Evolutionary conservation across 92 coral and sea anemone genomes (phyloP), one percentile per base, ranked within the genome.

Genomic region (Hydrozoanthus gracilis): DNA sequence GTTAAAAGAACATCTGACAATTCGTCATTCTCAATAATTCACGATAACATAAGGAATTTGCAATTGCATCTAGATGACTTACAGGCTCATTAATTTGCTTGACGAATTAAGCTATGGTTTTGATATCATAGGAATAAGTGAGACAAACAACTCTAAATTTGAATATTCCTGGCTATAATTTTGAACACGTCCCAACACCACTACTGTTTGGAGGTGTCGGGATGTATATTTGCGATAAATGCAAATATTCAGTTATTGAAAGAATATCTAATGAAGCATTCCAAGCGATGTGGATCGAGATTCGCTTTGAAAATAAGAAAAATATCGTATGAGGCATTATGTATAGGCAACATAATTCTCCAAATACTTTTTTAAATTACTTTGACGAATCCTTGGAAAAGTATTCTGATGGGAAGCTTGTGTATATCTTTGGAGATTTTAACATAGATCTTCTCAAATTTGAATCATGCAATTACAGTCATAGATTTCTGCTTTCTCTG

Each of bases 281-380:
- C 76, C 79, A 83, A 10, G 87, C 87, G 8, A 48, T 84, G 70
- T 78, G 83, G 83, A 78, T 78, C 7, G 46, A 78, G 44, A 78
- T 48, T 51, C 73, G 49, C 62, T 78, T 78, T 78, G 61, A 54
- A 48, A 54, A 50, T 50, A 78, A 50, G 44, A 78, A 78, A 12
- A 52, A 54, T 51, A 54, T 78, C 15, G 62, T 78, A 12, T 52
- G 46, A 2, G 83, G 83, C 18, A 54, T 20, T 78, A 44, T 78
- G 15, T 78, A 78, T 52, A 78, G 83, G 44, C 83, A 78, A 54
- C 83, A 78, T 18, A 78, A 54, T 18, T 16, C 58, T 54, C 83
- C 83, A 78, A 78, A 52, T 78, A 16, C 58, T 20, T 78, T 78
- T 78, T 18, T 52, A 50, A 12, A n/a, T 51, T 78, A 78, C 16